phyloP scores from a whole-genome alignment of 2,797 vertebrate species.

The Mallotus villosus region DNA sequence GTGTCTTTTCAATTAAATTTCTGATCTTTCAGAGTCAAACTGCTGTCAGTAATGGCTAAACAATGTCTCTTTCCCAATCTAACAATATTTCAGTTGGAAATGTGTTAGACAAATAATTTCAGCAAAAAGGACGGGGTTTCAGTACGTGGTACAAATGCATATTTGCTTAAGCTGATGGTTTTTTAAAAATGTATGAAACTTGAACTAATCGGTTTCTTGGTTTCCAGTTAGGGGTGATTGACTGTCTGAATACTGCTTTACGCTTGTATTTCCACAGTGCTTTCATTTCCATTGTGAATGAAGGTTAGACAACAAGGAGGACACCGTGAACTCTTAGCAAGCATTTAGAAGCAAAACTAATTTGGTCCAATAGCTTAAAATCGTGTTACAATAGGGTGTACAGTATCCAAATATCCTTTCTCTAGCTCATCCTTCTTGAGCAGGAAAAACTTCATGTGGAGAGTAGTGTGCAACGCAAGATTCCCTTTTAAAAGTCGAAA shows the following conservation, averaged over 20 bases:
- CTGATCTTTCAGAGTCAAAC: background rate
- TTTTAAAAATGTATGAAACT: background rate
- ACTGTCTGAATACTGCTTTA: background rate
- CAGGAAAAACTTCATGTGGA: constrained; percentile 18
- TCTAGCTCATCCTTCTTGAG: constrained; percentile 5
- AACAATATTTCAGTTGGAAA: background rate
- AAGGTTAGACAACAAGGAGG: too few species aligned
- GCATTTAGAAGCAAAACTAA: too few species aligned
- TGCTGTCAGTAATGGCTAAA: background rate
- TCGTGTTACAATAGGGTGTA: too few species aligned
- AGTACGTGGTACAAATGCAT: background rate
- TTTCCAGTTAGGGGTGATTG: background rate
- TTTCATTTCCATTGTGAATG: too few species aligned
- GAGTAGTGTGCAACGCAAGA: constrained; percentile 13
- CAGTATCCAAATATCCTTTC: background rate
- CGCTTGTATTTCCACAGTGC: background rate
- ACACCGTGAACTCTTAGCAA: too few species aligned
- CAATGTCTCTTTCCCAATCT: background rate
- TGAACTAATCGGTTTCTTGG: too few species aligned
- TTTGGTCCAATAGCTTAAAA: too few species aligned
- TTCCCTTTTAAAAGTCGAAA: constrained; percentile 5
- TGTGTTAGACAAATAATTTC: background rate
- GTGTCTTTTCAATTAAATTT: background rate
- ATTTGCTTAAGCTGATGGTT: background rate
- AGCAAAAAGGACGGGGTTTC: background rate